Conservation (phyloP, 2,888 invertebrate genomes). For the Ennomos erosarius region DNA sequence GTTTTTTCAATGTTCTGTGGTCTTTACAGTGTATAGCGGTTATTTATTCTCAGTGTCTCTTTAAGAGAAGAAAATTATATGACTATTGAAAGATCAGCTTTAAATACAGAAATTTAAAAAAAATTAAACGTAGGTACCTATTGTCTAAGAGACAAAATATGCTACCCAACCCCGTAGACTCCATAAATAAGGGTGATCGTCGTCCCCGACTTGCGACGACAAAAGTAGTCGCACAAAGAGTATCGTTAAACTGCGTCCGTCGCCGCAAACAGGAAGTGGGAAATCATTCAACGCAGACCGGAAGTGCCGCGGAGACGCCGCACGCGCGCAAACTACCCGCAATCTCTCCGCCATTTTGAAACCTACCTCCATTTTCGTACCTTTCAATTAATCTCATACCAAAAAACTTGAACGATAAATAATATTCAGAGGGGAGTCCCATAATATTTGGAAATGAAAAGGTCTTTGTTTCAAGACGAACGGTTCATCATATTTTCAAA, state of each 20-base stretch:
- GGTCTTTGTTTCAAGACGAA: slow-evolving; percentile 64
- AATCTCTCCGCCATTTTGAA: slow-evolving; percentile 38
- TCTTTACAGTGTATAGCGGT: no score
- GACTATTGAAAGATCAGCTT: no score
- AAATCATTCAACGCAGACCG: slow-evolving; percentile 74
- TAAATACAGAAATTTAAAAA: no score
- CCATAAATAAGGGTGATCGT: slow-evolving; percentile 60
- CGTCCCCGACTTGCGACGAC: slow-evolving; percentile 43
- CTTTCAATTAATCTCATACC: slow-evolving; percentile 69
- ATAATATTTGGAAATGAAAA: slow-evolving; percentile 53
- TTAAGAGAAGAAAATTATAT: no score
- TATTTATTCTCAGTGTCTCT: no score
- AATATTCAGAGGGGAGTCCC: slow-evolving; percentile 58
- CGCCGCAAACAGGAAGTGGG: slow-evolving; percentile 67
- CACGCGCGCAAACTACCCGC: slow-evolving; percentile 62
- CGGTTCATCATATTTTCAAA: slow-evolving; percentile 44
- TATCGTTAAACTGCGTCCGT: slow-evolving; percentile 62
- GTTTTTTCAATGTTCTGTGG: no score
- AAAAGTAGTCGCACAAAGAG: slow-evolving; percentile 56
- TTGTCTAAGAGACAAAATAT: slow-evolving; percentile 21
- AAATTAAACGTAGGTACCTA: neutral
- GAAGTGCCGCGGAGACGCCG: slow-evolving; percentile 67
- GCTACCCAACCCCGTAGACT: slow-evolving; percentile 44
- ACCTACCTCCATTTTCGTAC: slow-evolving; percentile 43
- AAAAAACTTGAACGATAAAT: slow-evolving; percentile 69